These are phyloP conservation scores for Drosophila funebris DNA, from an alignment of 1,140 invertebrate species.

Conservation along the genomic window DNA sequence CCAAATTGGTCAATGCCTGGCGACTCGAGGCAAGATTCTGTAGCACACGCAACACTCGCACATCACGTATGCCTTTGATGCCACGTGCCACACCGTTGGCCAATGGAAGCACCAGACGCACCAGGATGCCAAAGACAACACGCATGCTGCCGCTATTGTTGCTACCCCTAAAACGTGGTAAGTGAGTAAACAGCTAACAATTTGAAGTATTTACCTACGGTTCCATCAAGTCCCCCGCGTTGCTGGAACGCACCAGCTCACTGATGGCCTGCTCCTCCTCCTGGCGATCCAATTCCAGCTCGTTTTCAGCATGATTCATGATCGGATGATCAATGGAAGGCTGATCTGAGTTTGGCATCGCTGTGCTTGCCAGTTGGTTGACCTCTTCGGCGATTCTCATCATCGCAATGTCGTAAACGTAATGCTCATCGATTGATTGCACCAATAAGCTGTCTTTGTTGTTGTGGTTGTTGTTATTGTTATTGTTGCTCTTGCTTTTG, in stretches of 20 bases:
- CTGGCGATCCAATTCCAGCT: conserved; percentile 72
- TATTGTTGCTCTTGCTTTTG: background rate
- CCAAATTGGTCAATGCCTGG: conserved; percentile 83
- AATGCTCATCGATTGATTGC: conserved; percentile 68
- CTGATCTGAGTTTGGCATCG: conserved; percentile 5
- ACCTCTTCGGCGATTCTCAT: conserved; percentile 70
- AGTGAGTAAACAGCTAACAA: no score
- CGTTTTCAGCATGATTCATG: conserved; percentile 31
- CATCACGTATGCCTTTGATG: conserved; percentile 76
- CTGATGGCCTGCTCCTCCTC: conserved; percentile 74
- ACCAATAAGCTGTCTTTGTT: conserved; percentile 10
- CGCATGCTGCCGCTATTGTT: conserved; percentile 72
- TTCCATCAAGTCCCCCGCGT: conserved; percentile 49
- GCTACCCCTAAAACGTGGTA: conserved; percentile 50
- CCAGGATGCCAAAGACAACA: conserved; percentile 74
- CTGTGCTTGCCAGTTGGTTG: background rate
- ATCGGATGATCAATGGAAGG: background rate
- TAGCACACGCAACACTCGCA: conserved; percentile 63
- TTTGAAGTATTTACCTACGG: conserved; percentile 44
- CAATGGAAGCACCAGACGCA: conserved; percentile 73
- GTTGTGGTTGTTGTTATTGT: background rate
- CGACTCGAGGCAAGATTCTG: conserved; percentile 75
- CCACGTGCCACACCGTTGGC: conserved; percentile 75
- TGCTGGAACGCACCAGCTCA: conserved; percentile 66
- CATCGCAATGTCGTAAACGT: conserved; percentile 73